phyloP scores from a whole-genome alignment of 2,797 vertebrate species.

The Enoplosus armatus region DNA sequence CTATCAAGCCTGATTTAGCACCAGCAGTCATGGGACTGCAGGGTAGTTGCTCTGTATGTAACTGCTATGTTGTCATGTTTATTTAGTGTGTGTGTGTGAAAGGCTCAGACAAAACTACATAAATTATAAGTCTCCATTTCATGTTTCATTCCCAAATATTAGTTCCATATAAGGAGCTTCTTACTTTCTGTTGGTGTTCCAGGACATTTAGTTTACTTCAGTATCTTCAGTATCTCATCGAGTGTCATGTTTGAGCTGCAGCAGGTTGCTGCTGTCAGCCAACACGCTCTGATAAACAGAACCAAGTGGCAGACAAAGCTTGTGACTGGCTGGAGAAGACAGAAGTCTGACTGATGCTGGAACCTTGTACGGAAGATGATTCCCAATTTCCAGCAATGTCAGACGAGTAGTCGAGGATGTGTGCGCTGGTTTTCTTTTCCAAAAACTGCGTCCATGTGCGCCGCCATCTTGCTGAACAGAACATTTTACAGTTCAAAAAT shows the following conservation, averaged over 20 bases:
- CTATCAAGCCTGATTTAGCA: slow-evolving; percentile 31
- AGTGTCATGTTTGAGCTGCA: background rate
- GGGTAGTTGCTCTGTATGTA: background rate
- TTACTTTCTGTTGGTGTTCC: background rate
- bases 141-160: background rate
- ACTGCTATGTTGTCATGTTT: background rate
- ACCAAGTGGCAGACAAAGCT: too few species aligned
- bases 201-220: background rate
- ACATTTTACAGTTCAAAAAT: too few species aligned
- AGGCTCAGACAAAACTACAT: background rate
- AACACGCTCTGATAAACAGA: background rate
- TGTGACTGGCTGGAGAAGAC: too few species aligned
- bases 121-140: too few species aligned
- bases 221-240: background rate
- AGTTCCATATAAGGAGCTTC: background rate
- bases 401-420: too few species aligned
- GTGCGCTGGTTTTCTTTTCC: too few species aligned
- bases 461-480: too few species aligned
- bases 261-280: background rate
- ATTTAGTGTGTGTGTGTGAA: background rate
- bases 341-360: too few species aligned
- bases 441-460: too few species aligned
- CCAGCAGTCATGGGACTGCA: background rate
- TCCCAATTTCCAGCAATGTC: too few species aligned
- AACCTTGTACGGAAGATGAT: too few species aligned